Evolutionary conservation across 2,797 vertebrate species (phyloP), one percentile per base, ranked within the genome.

Genomic region (Dicrostonyx torquatus): DNA sequence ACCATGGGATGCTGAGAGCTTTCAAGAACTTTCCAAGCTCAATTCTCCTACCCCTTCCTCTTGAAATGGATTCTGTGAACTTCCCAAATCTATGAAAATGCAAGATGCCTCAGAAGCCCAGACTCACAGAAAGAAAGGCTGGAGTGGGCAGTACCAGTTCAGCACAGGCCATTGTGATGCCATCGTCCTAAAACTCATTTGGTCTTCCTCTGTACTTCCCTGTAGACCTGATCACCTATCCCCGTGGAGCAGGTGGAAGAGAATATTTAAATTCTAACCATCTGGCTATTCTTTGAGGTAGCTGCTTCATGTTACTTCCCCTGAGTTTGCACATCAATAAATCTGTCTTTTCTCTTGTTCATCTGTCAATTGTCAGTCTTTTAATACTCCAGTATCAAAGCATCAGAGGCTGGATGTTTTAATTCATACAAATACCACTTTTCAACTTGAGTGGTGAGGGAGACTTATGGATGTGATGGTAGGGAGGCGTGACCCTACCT

Each of bases 401-500:
- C 48, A 22, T 68, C 37, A 58, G 78, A 76, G 31, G 31, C 24
- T 50, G 3, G 34, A 84, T 66, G 60, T 37, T 85, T 85, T 26
- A 34, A 20, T 26, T 53, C 45, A 13, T n/a, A 43, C 15, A 82
- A 37, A 83, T 18, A 45, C 0, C 10, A 73, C 40, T 86, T 89
- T 50, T 18, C 64, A 93, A 73, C 48, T 84, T 0, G 20, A 91
- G 29, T 37, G 29, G 24, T 62, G 77, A 83, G 6, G 45, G 34
- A 29, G 26, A 37, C 75, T 70, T 26, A 8, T 37, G 37, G 13
- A 50, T 37, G 37, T 48, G n/a, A 48, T 55, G 12, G 60, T 89
- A 6, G 31, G 31, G 34, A 66, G n/a, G 45, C 20, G 24, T 68
- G 29, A 3, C 4, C 8, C 0, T 26, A 2, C 0, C 10, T 17